Evolutionary conservation across 2,888 invertebrate species (phyloP).

Genomic region (Plagiodera versicolora): DNA sequence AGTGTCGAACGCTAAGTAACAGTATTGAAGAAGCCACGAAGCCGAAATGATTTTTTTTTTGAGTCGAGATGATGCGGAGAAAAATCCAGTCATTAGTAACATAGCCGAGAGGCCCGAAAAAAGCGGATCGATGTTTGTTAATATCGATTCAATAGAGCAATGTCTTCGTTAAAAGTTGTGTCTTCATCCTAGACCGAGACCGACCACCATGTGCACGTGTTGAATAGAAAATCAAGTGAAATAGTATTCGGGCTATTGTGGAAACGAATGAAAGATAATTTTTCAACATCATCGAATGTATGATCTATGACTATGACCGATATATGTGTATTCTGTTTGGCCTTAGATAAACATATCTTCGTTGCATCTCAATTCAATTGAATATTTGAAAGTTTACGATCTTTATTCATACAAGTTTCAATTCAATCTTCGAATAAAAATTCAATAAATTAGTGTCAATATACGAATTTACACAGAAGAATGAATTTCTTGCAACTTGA

Average conservation of each 20-base stretch:
- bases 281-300: background rate
- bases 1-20: background rate
- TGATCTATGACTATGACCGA: background rate
- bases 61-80: background rate
- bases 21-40: background rate
- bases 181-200: background rate
- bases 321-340: too few species aligned
- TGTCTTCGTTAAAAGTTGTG: background rate
- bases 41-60: background rate
- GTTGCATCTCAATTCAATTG: too few species aligned
- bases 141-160: background rate
- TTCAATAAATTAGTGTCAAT: too few species aligned
- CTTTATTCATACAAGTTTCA: too few species aligned
- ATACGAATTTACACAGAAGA: too few species aligned
- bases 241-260: background rate
- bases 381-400: too few species aligned
- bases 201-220: background rate
- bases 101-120: background rate
- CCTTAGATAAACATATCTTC: too few species aligned
- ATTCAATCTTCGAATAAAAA: too few species aligned
- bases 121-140: background rate
- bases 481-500: too few species aligned
- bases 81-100: background rate
- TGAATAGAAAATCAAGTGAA: background rate
- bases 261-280: background rate